Evolutionary conservation across 2,113 vertebrate genomes (phyloP).

Genomic region (Pycnonotus jocosus): DNA sequence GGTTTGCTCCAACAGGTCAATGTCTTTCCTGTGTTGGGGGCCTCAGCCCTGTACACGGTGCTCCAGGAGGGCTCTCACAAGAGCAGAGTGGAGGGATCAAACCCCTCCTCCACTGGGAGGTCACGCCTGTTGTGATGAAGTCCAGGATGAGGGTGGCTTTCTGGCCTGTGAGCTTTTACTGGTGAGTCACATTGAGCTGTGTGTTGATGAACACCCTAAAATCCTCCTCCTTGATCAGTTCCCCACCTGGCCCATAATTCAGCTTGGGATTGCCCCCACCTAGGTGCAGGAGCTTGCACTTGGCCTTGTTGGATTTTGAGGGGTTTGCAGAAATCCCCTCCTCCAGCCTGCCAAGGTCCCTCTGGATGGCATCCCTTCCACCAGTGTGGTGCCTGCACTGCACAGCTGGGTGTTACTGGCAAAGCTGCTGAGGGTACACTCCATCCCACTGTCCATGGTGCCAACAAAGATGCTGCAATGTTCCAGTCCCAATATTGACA

Average conservation of each 20-base stretch:
- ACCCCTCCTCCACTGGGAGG: rapidly evolving
- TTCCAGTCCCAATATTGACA: background rate
- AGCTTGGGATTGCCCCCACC: background rate
- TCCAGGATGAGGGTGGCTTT: background rate
- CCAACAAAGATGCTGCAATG: background rate
- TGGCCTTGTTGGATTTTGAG: background rate
- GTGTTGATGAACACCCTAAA: background rate
- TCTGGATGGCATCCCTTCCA: background rate
- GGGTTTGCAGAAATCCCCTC: rapidly evolving
- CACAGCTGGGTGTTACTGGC: too few relatives aligned
- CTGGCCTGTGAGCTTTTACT: background rate
- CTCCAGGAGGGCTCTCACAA: background rate
- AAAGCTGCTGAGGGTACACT: too few relatives aligned
- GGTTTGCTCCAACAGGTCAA: background rate
- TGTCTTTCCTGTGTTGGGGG: too few relatives aligned
- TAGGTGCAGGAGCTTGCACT: background rate
- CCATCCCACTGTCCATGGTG: rapidly evolving
- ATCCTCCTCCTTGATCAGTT: background rate
- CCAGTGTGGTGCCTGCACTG: rapidly evolving
- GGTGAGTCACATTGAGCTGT: background rate
- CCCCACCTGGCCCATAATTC: too few relatives aligned
- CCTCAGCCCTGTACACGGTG: background rate
- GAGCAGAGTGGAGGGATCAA: background rate
- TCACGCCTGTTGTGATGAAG: background rate
- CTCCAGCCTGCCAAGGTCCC: background rate